Conservation (phyloP, 2,797 vertebrate genomes). For the Sphenodon punctatus region DNA sequence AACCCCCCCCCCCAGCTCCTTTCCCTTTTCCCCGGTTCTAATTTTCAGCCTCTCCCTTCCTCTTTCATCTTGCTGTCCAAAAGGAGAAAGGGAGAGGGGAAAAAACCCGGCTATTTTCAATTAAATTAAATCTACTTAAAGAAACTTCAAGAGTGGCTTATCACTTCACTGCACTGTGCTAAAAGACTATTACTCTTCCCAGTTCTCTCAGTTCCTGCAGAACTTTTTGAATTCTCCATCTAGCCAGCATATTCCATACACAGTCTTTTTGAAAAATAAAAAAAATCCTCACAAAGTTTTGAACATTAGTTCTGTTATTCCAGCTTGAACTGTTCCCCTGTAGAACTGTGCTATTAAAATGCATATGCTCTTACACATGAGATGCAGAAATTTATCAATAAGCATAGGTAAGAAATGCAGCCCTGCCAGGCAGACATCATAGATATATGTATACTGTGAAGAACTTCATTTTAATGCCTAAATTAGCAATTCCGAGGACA, state of each 20-base stretch:
- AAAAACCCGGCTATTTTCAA: not conserved
- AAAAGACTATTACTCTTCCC: not conserved
- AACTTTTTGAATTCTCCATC: not conserved
- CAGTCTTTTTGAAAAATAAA: not conserved
- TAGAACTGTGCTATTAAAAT: fast-evolving
- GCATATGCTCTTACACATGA: fast-evolving
- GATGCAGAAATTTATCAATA: fast-evolving
- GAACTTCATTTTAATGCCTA: not conserved
- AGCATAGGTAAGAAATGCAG: fast-evolving
- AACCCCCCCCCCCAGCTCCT: not conserved
- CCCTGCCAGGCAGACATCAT: not conserved
- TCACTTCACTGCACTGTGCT: not conserved
- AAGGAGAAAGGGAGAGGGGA: not conserved
- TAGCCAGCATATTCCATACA: not conserved
- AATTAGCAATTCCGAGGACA: fast-evolving
- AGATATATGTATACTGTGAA: not conserved
- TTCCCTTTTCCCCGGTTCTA: not conserved
- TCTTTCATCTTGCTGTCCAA: not conserved
- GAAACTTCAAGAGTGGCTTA: slow-evolving; percentile 4
- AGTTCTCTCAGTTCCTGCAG: not conserved
- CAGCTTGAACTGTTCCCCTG: fast-evolving
- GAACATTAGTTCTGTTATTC: fast-evolving
- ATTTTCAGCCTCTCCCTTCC: not conserved
- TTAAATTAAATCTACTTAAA: not conserved
- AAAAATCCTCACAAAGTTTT: not conserved